Evolutionary conservation across 2,797 vertebrate genomes (phyloP).

Genomic region (Tenualosa thibaudeaui): DNA sequence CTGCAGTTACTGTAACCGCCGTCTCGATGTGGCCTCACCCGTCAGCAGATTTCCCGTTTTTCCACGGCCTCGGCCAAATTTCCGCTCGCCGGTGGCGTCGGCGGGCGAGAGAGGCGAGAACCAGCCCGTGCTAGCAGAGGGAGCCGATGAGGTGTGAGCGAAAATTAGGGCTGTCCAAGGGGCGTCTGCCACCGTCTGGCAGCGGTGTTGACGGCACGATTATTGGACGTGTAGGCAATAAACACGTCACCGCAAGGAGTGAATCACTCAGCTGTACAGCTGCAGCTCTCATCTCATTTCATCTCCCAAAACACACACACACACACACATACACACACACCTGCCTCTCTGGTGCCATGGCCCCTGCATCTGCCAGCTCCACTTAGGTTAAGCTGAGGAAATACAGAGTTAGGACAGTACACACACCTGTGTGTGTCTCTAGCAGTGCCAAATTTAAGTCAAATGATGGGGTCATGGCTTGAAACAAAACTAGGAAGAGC

Average conservation of each 20-base stretch:
- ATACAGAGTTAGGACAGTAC: not conserved
- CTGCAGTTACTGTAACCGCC: not conserved
- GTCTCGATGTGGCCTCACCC: not conserved
- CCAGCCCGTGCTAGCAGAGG: not conserved
- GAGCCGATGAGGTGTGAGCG: slow-evolving; percentile 15
- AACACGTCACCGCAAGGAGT: slow-evolving; percentile 35
- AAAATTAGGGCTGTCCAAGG: slow-evolving; percentile 18
- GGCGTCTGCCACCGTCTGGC: slow-evolving; percentile 26
- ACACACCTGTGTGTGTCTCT: not conserved
- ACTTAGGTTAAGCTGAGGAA: not conserved
- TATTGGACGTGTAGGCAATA: slow-evolving; percentile 41
- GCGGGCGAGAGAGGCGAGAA: not conserved
- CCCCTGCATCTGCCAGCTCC: not conserved
- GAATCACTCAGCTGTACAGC: slow-evolving; percentile 33
- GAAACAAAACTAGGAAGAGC: not conserved
- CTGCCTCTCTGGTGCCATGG: not conserved
- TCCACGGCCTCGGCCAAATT: slow-evolving; percentile 16
- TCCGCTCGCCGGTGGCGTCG: not conserved
- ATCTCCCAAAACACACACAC: not conserved
- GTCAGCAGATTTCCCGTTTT: slow-evolving; percentile 6
- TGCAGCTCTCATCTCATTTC: not conserved
- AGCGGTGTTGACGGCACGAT: slow-evolving; percentile 24
- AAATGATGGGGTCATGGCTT: not conserved
- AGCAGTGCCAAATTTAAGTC: not conserved
- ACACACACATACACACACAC: not conserved